Percentiles rank a stretch among this genome's conserved stretches.
phyloP scores from a whole-genome alignment of 2,113 vertebrate genomes.

The Heterotis niloticus region DNA sequence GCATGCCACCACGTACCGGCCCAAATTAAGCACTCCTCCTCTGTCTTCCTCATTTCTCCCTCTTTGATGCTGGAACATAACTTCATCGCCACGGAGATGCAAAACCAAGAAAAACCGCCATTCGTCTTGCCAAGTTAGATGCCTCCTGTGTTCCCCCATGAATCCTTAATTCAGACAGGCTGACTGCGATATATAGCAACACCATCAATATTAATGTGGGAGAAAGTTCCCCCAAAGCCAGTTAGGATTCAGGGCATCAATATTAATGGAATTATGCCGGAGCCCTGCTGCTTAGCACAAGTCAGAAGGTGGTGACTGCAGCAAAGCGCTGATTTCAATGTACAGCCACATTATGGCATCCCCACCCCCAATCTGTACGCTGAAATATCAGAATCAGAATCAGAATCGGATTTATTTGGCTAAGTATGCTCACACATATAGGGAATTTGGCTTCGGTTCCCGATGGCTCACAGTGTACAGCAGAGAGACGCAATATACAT shows the following conservation, averaged over 20 bases:
- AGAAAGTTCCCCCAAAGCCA: constrained; percentile 63
- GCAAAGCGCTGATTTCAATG: constrained; percentile 41
- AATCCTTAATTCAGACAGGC: constrained; percentile 65
- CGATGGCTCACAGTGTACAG: too few species aligned
- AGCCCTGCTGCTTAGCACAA: constrained; percentile 45
- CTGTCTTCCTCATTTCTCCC: constrained; percentile 28
- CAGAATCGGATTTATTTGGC: too few species aligned
- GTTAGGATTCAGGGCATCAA: constrained; percentile 65
- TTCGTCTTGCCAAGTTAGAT: constrained; percentile 30
- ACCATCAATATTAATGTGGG: constrained; percentile 72
- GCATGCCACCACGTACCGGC: too few species aligned
- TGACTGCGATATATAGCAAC: constrained; percentile 59
- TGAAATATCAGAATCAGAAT: too few species aligned
- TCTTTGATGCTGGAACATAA: constrained; percentile 51
- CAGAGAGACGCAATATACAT: too few species aligned
- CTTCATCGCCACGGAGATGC: constrained; percentile 47
- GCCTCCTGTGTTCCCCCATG: constrained; percentile 50
- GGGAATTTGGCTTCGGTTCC: too few species aligned
- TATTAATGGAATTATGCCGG: constrained; percentile 65
- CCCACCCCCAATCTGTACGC: not conserved
- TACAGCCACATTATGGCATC: constrained; percentile 5
- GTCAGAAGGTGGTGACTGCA: constrained; percentile 55
- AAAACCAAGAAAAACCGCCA: constrained; percentile 44
- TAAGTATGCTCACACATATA: too few species aligned
- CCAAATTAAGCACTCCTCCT: too few species aligned